phyloP scores from a whole-genome alignment of 2,113 vertebrate genomes.

The Elephantulus edwardii region DNA sequence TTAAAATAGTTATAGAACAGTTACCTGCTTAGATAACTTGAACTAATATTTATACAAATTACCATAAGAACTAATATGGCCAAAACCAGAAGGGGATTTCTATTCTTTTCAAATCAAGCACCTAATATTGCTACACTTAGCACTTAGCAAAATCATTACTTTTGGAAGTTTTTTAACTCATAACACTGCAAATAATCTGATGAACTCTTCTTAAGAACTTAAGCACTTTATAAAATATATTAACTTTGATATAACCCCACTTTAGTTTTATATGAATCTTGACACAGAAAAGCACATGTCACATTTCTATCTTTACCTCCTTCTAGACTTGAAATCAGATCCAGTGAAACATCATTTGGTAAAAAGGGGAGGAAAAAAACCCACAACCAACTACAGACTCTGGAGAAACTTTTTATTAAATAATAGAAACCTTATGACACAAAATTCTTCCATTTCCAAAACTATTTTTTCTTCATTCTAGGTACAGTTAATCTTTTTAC shows the following conservation, averaged over 20 bases:
- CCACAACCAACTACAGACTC: background rate
- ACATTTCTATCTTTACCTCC: background rate
- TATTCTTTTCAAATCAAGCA: constrained; percentile 39
- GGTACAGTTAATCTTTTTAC: constrained; percentile 3
- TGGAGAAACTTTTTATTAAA: constrained; percentile 41
- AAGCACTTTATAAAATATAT: background rate
- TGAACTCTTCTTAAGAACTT: background rate
- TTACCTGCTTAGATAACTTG: constrained; percentile 49
- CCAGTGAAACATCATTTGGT: background rate
- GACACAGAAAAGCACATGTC: constrained; percentile 19
- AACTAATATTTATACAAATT: constrained; percentile 65
- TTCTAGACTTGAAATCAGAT: constrained; percentile 25
- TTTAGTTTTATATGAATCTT: background rate
- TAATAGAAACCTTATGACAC: background rate
- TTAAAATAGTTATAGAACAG: constrained; percentile 62
- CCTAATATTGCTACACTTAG: constrained; percentile 24
- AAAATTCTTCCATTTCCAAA: constrained; percentile 41
- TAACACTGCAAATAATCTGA: constrained; percentile 14
- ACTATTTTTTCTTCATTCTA: constrained; percentile 15
- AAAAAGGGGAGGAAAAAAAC: background rate
- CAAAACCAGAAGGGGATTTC: constrained; percentile 48
- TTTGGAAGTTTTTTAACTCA: background rate
- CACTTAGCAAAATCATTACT: constrained; percentile 58
- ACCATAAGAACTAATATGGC: constrained; percentile 32
- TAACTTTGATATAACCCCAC: background rate